Conservation (phyloP, 1,140 invertebrate genomes). For the Pogonomyrmex barbatus region DNA sequence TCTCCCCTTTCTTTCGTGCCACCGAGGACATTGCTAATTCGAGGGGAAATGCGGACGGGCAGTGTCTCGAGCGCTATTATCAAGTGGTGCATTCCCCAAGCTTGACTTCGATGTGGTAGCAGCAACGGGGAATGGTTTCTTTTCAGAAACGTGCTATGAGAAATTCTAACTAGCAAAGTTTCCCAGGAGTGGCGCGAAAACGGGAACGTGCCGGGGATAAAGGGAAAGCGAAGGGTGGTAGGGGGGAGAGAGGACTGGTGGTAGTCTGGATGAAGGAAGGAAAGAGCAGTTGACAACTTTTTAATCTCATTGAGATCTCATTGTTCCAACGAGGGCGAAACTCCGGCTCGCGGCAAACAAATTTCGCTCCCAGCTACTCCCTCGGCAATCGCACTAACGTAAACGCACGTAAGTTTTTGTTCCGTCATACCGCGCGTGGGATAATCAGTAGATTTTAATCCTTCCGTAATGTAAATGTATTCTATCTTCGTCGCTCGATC, state of each 20-base stretch:
- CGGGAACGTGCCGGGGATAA: constrained; percentile 37
- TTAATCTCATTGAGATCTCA: constrained; percentile 78
- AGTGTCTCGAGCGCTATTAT: constrained; percentile 53
- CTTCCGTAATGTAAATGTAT: not conserved
- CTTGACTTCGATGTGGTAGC: constrained; percentile 68
- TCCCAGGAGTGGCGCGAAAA: constrained; percentile 59
- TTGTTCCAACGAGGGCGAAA: constrained; percentile 72
- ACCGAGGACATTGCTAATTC: constrained; percentile 44
- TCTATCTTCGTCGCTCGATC: not conserved
- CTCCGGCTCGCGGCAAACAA: constrained; percentile 71
- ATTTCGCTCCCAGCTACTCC: constrained; percentile 69
- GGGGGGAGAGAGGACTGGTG: not conserved
- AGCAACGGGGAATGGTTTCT: constrained; percentile 68
- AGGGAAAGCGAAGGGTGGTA: constrained; percentile 33
- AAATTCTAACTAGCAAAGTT: constrained; percentile 79
- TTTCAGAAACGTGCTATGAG: constrained; percentile 71
- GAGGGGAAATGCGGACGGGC: constrained; percentile 41
- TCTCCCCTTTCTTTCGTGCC: not conserved
- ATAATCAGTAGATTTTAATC: constrained; percentile 37
- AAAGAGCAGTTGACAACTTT: constrained; percentile 78
- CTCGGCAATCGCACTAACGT: constrained; percentile 55
- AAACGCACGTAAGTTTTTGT: constrained; percentile 23
- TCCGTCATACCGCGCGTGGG: not conserved
- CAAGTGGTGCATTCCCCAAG: constrained; percentile 58
- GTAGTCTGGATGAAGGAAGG: constrained; percentile 55